Conservation (phyloP, 2,113 vertebrate genomes). For the Tenebrosternarchus preto region DNA sequence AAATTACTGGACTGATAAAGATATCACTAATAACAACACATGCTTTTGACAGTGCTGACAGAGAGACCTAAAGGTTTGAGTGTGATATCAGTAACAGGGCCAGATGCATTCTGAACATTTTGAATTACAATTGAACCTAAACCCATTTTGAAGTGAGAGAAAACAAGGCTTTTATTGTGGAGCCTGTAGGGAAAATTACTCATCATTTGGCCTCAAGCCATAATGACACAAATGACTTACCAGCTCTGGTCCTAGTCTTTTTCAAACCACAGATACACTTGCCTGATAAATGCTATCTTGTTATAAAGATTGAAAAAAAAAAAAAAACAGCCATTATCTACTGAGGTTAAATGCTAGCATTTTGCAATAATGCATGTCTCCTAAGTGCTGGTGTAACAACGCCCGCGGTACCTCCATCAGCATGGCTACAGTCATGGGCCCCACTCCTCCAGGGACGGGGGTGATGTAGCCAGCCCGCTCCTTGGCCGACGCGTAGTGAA, state of each 20-base stretch:
- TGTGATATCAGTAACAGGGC: neutral
- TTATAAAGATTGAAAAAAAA: neutral
- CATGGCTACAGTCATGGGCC: constrained; percentile 99
- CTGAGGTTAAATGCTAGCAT: neutral
- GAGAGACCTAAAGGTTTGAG: neutral
- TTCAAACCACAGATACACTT: neutral
- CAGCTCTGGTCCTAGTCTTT: too few relatives aligned
- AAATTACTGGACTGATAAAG: neutral
- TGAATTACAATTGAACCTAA: too few relatives aligned
- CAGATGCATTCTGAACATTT: neutral
- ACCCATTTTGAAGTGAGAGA: too few relatives aligned
- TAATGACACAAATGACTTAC: neutral
- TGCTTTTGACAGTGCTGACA: neutral
- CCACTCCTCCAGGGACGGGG: constrained; percentile 94
- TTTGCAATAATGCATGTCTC: neutral
- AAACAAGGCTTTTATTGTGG: neutral
- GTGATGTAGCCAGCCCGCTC: constrained; percentile 88
- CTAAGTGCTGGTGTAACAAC: neutral
- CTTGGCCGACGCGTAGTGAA: constrained; percentile 83
- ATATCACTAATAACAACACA: neutral
- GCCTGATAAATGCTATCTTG: neutral
- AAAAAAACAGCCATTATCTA: too few relatives aligned
- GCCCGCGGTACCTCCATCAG: constrained; percentile 87
- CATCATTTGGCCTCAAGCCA: neutral
- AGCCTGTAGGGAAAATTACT: neutral